Evolutionary conservation across 2,888 invertebrate species (phyloP).

Genomic region (Drosophila glabriapex): DNA sequence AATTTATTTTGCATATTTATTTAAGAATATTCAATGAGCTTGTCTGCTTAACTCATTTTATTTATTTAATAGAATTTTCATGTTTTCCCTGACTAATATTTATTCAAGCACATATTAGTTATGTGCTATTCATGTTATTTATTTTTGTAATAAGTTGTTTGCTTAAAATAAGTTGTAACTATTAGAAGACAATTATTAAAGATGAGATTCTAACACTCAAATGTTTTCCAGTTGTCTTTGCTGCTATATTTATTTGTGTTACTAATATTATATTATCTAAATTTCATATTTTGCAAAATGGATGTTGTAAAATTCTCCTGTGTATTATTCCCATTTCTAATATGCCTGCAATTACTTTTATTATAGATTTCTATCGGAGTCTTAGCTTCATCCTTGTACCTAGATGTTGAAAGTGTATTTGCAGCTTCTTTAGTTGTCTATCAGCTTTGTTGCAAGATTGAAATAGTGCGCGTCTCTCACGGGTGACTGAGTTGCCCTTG

Average conservation of each 20-base stretch:
- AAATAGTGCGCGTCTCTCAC: background rate
- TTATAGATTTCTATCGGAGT: background rate
- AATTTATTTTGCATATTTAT: background rate
- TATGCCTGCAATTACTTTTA: background rate
- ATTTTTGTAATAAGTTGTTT: no score
- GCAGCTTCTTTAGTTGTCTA: no score
- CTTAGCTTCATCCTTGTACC: background rate
- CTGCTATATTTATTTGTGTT: no score
- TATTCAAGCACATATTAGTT: background rate
- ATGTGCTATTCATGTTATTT: background rate
- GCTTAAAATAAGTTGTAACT: background rate
- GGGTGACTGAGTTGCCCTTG: conserved; percentile 3
- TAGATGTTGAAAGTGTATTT: background rate
- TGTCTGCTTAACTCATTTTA: background rate
- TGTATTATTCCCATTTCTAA: background rate
- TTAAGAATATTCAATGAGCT: background rate
- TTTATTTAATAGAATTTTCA: background rate
- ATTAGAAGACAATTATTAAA: background rate
- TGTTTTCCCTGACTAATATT: background rate
- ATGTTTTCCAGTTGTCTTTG: background rate
- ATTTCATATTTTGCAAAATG: background rate
- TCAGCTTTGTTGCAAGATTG: background rate
- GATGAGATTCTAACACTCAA: background rate
- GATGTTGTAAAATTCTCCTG: background rate
- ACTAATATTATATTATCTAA: background rate